Base-by-base conservation (phyloP, 2,888 invertebrate genomes). In the Sacculina carcini region DNA sequence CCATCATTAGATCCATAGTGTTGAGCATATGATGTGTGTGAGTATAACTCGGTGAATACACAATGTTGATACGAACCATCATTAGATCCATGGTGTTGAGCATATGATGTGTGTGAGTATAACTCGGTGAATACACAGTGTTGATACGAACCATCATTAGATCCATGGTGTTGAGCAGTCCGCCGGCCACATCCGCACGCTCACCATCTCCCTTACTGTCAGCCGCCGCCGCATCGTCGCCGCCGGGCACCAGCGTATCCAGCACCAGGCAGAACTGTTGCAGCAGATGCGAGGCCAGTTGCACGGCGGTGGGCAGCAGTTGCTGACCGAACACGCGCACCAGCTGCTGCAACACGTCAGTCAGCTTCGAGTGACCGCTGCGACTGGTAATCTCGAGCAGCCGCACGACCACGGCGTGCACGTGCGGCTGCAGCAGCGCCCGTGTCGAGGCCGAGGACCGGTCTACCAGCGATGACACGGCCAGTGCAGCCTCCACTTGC, bases 281-380 rank as follows among this genome's bases (percentile, higher is more conserved):
- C 53, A 71, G 71, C 63, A 98, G 72, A 66, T 96, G 90, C 59
- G 84, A 81, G 57, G 86, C 90, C 62, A 98, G 90, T 63, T 94
- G 85, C 39, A 83, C 83, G 10, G 94, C 90, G 62, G 96, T 83
- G 0, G 90, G 85, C 62, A 79, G 74, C 55, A 96, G 68, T 63
- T 90, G 84, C 57, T 83, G 79, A 0, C 82, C 78, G 64, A 83
- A 96, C 32, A 81, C 75, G 61, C 83, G 86, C 16, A 94, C 89
- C 58, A 89, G 74, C 65, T 84, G 87, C 64, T 98, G 96, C 71
- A 98, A 77, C 1, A 94, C 94, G 61, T 78, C 82, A 0, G 92
- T 90, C 56, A 98, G 73, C 65, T 96, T 96, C 64, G 99, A 96
- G 64, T 89, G 94, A 67, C 94, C 92, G 1, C 96, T 96, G 67